Conservation (phyloP, 2,797 vertebrate genomes). For the Anguilla marmorata region DNA sequence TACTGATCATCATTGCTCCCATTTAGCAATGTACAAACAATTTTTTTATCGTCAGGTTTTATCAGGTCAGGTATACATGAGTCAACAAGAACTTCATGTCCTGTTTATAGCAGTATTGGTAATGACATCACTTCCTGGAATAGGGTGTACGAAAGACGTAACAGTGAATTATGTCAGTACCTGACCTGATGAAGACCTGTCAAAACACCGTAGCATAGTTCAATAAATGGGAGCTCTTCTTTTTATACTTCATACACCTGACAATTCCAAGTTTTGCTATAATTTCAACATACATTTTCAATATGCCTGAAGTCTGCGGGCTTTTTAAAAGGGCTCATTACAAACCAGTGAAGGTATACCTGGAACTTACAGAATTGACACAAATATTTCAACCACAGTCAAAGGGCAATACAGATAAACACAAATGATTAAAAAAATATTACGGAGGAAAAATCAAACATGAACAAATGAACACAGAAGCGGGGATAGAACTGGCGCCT, state of each 20-base stretch:
- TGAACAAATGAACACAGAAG: not conserved
- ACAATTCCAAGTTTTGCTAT: not conserved
- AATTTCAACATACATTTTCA: not conserved
- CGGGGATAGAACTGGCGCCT: conserved; percentile 39
- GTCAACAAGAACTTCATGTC: not conserved
- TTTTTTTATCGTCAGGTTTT: not conserved
- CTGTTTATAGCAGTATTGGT: not conserved
- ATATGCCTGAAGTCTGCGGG: too few species aligned
- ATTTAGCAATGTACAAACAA: not conserved
- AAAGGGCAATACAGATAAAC: not conserved
- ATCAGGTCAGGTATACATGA: not conserved
- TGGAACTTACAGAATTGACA: conserved; percentile 13
- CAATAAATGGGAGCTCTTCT: too few species aligned
- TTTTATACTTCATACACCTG: not conserved
- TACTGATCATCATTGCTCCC: not conserved
- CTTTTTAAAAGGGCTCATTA: not conserved
- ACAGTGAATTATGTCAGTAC: too few species aligned
- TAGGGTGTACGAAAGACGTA: not conserved
- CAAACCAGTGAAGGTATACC: conserved; percentile 4
- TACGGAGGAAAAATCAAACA: not conserved
- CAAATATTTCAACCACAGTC: not conserved
- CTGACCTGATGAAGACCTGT: too few species aligned
- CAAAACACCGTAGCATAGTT: too few species aligned
- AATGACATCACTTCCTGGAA: not conserved
- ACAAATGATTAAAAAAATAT: not conserved